phyloP scores from a whole-genome alignment of 92 coral and sea anemone species.

The Epizoanthus ramosus region DNA sequence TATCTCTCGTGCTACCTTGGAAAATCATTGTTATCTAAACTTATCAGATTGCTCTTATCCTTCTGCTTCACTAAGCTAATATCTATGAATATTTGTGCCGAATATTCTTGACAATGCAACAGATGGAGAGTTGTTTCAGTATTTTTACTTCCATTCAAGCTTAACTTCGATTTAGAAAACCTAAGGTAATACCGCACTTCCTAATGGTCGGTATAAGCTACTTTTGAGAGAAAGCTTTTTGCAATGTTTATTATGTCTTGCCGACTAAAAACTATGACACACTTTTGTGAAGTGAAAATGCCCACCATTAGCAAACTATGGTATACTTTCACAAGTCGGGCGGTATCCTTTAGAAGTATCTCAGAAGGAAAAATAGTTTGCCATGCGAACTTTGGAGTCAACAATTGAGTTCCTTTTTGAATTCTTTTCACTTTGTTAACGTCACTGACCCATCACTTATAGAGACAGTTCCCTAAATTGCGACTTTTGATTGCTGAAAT shows the following conservation, averaged over 20 bases:
- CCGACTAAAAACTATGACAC: constrained; percentile 1
- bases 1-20: too few relatives aligned
- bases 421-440: constrained; percentile 29
- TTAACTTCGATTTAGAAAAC: constrained; percentile 1
- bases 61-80: neutral
- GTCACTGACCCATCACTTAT: constrained; percentile 32
- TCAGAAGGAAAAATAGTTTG: neutral
- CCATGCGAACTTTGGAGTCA: neutral
- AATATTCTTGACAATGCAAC: constrained; percentile 13
- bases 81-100: neutral
- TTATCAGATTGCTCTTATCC: neutral
- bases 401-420: constrained; percentile 1
- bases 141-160: neutral
- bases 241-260: neutral
- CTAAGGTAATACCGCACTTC: neutral
- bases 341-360: constrained; percentile 4
- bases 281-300: neutral
- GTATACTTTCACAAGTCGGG: neutral
- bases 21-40: too few relatives aligned
- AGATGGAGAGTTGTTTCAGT: neutral
- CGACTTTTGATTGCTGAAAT: neutral
- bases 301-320: neutral
- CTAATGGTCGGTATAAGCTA: neutral
- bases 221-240: neutral
- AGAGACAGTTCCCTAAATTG: neutral